Conservation (phyloP, 2,113 vertebrate genomes). For the Corvus cornix region DNA sequence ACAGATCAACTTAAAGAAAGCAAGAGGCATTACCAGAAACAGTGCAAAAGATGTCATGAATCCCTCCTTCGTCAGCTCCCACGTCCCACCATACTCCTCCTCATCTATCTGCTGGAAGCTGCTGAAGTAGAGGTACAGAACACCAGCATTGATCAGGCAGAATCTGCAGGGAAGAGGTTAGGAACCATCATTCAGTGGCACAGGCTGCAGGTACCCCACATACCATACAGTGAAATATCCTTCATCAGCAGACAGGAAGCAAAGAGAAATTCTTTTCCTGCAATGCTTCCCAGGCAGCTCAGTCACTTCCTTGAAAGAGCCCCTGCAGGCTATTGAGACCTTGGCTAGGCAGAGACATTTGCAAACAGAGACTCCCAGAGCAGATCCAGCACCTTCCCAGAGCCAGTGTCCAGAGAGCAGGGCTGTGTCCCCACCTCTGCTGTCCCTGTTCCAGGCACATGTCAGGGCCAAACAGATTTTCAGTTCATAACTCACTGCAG, state of each 20-base stretch:
- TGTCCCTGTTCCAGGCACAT: accelerated
- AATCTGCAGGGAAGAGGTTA: slow-evolving; percentile 77
- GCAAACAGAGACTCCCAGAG: not conserved
- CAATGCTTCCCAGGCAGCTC: not conserved
- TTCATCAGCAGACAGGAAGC: not conserved
- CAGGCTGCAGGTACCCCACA: not conserved
- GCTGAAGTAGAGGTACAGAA: slow-evolving; percentile 97
- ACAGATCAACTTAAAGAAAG: not conserved
- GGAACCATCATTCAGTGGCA: not conserved
- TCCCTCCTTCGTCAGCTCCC: slow-evolving; percentile 98
- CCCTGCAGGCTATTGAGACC: not conserved
- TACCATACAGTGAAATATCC: not conserved
- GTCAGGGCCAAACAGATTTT: not conserved
- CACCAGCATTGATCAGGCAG: slow-evolving; percentile 96
- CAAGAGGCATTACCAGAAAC: slow-evolving; percentile 85
- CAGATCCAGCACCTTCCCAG: not conserved
- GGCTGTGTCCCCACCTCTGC: not conserved
- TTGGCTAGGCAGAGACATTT: not conserved
- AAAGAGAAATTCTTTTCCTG: not conserved
- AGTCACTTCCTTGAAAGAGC: not conserved
- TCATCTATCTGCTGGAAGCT: slow-evolving; percentile 98
- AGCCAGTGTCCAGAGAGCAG: accelerated
- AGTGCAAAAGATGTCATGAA: slow-evolving; percentile 99
- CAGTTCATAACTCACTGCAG: not conserved
- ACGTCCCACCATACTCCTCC: slow-evolving; percentile 95